Evolutionary conservation across 2,113 vertebrate genomes (phyloP), one percentile per base, ranked within the genome.

Genomic region (Paracanthobrama guichenoti): DNA sequence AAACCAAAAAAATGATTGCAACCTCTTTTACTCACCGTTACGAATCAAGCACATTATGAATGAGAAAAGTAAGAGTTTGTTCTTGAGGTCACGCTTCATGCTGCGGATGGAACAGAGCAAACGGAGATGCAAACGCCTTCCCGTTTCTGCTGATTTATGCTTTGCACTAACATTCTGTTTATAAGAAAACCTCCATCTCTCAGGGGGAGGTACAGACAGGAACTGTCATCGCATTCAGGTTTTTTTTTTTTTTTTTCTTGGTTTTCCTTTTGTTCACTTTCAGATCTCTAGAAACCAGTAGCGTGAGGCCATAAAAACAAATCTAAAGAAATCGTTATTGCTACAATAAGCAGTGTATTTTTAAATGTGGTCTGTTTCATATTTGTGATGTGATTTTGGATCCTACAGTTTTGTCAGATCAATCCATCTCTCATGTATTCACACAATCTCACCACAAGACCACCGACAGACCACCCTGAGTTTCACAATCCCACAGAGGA

Each of bases 201-300:
- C 35, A 79, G 77, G n/a, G 75, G 77, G 77, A 79, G 77, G 77
- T 79, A 79, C 77, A 79, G 39, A 79, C 77, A 79, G 77, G 57
- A 79, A 79, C 39, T 46, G 18, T 12, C 39, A 44, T 44, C 35
- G 16, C 13, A 42, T 39, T 78, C 48, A 55, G 18, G 9, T 39
- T 39, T 69, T 67, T 67, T 31, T 39, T n/a, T n/a, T 76, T 72
- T 55, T 20, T 9, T 39, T 39, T 39, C 18, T 8, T 62, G 2
- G 3, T 59, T 75, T 76, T 5, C 22, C 26, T 24, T 60, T 44
- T 62, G 39, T 46, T 46, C 14, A 46, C 57, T 79, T 62, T 73
- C 6, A 46, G 2, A 24, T 73, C 13, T 48, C 42, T 73, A 48
- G 12, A 44, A 71, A 46, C 69, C 42, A 46, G 8, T 60, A 46